These are phyloP conservation scores for Drosophila takahashii DNA, from an alignment of 1,140 invertebrate genomes.

Conservation along the genomic window DNA sequence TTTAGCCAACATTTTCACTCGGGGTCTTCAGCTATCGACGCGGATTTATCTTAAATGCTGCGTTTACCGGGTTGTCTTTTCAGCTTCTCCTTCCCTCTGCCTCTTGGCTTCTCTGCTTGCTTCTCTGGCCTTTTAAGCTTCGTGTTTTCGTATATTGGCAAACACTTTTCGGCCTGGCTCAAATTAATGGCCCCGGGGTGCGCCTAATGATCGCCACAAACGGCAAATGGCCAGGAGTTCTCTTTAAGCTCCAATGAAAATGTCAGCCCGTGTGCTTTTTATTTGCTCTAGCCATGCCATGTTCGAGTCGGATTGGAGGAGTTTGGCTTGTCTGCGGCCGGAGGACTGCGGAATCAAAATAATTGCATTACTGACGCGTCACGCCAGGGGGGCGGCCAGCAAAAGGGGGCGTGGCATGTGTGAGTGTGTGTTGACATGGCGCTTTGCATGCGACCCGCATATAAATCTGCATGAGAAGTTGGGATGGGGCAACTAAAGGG, in stretches of 20 bases:
- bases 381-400: constrained; percentile 11
- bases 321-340: not conserved
- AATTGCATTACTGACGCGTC: constrained; percentile 77
- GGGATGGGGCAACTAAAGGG: constrained; percentile 35
- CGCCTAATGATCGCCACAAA: constrained; percentile 64
- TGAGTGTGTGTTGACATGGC: constrained; percentile 45
- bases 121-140: constrained; percentile 12
- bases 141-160: constrained; percentile 61
- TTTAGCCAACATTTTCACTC: not conserved
- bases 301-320: too few relatives aligned
- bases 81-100: too few relatives aligned
- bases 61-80: constrained; percentile 60
- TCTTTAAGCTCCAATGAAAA: constrained; percentile 71
- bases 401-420: constrained; percentile 9
- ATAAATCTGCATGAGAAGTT: constrained; percentile 54
- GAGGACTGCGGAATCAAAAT: constrained; percentile 60
- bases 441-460: constrained; percentile 56
- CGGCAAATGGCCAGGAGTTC: constrained; percentile 42
- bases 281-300: constrained; percentile 73
- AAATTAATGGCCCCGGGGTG: constrained; percentile 75
- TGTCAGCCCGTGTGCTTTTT: constrained; percentile 65
- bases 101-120: constrained; percentile 5
- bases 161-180: constrained; percentile 70
- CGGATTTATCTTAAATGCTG: constrained; percentile 81
- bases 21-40: constrained; percentile 57